Percentiles rank a stretch among this genome's conserved stretches.
phyloP scores from a whole-genome alignment of 2,113 vertebrate species.

The Amblyopsis rosae region DNA sequence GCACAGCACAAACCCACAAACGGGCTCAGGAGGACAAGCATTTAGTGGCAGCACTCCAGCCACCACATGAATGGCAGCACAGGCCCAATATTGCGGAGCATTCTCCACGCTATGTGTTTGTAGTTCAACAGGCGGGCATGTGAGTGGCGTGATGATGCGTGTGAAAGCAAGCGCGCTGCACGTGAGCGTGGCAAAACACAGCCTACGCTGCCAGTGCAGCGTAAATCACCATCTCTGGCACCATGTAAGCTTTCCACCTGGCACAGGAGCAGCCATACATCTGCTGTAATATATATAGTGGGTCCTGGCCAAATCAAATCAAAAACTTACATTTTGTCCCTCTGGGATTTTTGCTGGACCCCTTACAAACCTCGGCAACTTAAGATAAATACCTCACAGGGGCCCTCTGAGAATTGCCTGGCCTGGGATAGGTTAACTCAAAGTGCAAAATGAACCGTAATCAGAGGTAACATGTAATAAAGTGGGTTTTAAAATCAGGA shows the following conservation, averaged over 20 bases:
- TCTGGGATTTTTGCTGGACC: slow-evolving; percentile 29
- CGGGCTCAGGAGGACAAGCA: slow-evolving; percentile 27
- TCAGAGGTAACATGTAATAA: slow-evolving; percentile 31
- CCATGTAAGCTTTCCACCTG: slow-evolving; percentile 18
- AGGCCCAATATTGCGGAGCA: not conserved
- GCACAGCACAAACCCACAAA: slow-evolving; percentile 32
- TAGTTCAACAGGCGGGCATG: not conserved
- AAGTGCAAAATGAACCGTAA: slow-evolving; percentile 29
- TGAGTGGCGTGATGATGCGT: not conserved
- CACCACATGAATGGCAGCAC: slow-evolving; percentile 6
- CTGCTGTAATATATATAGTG: slow-evolving; percentile 39
- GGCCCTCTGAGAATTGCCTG: slow-evolving; percentile 41
- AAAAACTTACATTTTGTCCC: slow-evolving; percentile 34
- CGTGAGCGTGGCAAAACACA: not conserved
- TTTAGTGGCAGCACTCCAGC: slow-evolving; percentile 27
- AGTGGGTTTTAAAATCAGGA: slow-evolving; percentile 20
- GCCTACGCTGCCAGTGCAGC: not conserved
- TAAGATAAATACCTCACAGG: slow-evolving; percentile 47
- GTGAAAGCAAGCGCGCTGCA: slow-evolving; percentile 12
- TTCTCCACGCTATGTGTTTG: not conserved
- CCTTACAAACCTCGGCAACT: slow-evolving; percentile 39
- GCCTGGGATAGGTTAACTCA: slow-evolving; percentile 36
- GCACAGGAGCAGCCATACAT: slow-evolving; percentile 32
- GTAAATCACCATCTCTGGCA: slow-evolving; percentile 20
- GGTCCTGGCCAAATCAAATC: slow-evolving; percentile 44